These are phyloP conservation scores for Muschampia plurimacula DNA, from an alignment of 2,888 invertebrate species.

Conservation along the genomic window DNA sequence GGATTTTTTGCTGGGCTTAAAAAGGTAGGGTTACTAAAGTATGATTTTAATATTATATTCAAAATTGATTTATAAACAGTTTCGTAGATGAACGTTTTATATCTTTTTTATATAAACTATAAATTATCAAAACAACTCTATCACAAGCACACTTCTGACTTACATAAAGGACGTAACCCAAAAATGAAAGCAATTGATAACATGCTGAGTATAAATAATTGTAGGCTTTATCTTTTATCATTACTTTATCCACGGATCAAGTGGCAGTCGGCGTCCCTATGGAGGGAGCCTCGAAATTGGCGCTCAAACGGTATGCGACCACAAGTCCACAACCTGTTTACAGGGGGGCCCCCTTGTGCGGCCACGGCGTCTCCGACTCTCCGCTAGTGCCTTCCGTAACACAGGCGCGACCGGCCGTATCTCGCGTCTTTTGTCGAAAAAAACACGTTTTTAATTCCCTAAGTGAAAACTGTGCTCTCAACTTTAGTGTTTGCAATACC, in stretches of 20 bases:
- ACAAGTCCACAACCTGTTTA: slow-evolving; percentile 75
- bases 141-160: slow-evolving; percentile 6
- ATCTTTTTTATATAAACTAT: neutral
- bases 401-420: slow-evolving; percentile 60
- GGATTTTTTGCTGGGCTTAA: too few relatives aligned
- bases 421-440: slow-evolving; percentile 56
- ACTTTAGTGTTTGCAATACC: slow-evolving; percentile 40
- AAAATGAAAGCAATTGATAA: slow-evolving; percentile 28
- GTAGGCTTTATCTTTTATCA: slow-evolving; percentile 63
- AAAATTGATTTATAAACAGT: neutral
- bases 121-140: neutral
- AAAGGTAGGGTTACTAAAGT: neutral
- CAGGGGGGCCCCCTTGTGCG: slow-evolving; percentile 52
- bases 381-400: slow-evolving; percentile 61
- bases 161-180: slow-evolving; percentile 24
- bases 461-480: slow-evolving; percentile 45
- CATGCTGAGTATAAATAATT: slow-evolving; percentile 35
- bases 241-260: slow-evolving; percentile 69
- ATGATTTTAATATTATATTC: neutral
- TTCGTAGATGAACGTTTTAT: neutral
- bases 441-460: slow-evolving; percentile 56
- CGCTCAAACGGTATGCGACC: slow-evolving; percentile 75
- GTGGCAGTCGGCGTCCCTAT: slow-evolving; percentile 63
- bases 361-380: slow-evolving; percentile 48
- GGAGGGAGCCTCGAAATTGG: slow-evolving; percentile 75